These are phyloP conservation scores for Palythoa grandiflora DNA, from an alignment of 92 coral and sea anemone species.

Conservation along the genomic window DNA sequence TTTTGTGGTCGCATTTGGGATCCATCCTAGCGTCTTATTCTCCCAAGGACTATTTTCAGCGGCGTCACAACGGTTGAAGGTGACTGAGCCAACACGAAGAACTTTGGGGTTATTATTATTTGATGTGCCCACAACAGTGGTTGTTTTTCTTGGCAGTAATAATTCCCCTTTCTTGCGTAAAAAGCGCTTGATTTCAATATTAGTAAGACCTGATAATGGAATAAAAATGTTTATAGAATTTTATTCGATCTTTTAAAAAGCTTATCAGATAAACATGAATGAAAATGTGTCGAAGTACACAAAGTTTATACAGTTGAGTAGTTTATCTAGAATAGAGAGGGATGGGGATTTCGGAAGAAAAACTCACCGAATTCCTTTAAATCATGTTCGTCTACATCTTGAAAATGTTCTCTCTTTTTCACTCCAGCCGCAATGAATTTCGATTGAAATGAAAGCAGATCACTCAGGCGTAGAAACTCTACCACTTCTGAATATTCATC, in stretches of 20 bases:
- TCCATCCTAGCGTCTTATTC: conserved; percentile 27
- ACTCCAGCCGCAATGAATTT: conserved; percentile 34
- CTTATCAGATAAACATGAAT: conserved; percentile 12
- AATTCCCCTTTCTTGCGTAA: conserved; percentile 32
- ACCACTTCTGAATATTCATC: conserved; percentile 29
- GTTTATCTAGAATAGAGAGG: conserved; percentile 14
- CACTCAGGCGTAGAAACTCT: conserved; percentile 35
- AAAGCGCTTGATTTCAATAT: conserved; percentile 17
- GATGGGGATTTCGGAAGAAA: conserved; percentile 5
- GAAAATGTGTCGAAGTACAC: conserved; percentile 1
- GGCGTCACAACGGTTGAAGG: conserved; percentile 36
- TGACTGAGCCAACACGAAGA: conserved; percentile 37
- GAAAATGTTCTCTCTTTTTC: conserved; percentile 35
- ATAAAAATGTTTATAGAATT: conserved; percentile 5
- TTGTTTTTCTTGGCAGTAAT: conserved; percentile 33
- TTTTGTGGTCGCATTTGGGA: conserved; percentile 36
- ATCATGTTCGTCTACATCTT: conserved; percentile 44
- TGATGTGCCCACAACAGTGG: conserved; percentile 28
- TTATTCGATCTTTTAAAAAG: not conserved
- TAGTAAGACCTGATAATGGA: conserved; percentile 12
- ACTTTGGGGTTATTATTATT: conserved; percentile 12
- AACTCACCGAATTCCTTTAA: conserved; percentile 30
- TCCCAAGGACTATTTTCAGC: conserved; percentile 37
- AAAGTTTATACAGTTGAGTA: conserved; percentile 18
- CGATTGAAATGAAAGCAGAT: conserved; percentile 30